Evolutionary conservation across 2,797 vertebrate genomes (phyloP).

Genomic region (Chelmon rostratus): DNA sequence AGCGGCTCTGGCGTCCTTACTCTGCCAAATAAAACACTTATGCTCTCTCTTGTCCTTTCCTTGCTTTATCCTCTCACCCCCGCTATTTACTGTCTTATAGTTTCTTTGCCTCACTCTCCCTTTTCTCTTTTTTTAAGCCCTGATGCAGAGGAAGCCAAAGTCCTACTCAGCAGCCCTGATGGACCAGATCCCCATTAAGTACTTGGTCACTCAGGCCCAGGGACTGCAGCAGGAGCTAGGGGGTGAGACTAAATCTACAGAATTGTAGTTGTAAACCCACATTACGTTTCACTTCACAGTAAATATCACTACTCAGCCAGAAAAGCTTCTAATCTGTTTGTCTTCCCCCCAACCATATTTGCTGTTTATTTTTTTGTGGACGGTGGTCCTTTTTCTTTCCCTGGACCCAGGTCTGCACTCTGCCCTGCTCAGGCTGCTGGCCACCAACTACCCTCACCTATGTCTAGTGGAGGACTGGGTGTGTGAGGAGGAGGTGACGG

Average conservation of each 20-base stretch:
- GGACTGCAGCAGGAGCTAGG: slow-evolving; percentile 97
- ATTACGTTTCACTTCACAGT: background rate
- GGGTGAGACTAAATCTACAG: slow-evolving; percentile 82
- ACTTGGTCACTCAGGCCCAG: slow-evolving; percentile 96
- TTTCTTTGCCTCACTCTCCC: slow-evolving; percentile 21
- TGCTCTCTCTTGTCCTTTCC: slow-evolving; percentile 48
- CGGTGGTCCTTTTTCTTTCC: background rate
- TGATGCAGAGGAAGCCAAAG: slow-evolving; percentile 97
- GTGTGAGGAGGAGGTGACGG: slow-evolving; percentile 97
- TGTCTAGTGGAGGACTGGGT: slow-evolving; percentile 99
- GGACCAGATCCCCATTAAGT: slow-evolving; percentile 99
- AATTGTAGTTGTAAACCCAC: background rate
- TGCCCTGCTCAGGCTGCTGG: slow-evolving; percentile 94
- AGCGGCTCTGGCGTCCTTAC: slow-evolving; percentile 57
- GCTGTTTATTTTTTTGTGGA: background rate
- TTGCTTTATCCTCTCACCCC: slow-evolving; percentile 40
- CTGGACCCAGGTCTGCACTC: slow-evolving; percentile 91
- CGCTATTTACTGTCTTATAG: slow-evolving; percentile 18
- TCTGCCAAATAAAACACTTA: slow-evolving; percentile 57
- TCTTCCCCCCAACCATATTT: background rate
- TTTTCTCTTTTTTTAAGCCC: slow-evolving; percentile 80
- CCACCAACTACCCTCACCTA: slow-evolving; percentile 97
- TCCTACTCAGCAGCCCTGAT: slow-evolving; percentile 97
- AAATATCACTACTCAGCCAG: background rate
- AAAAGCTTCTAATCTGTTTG: background rate